These are phyloP conservation scores for Leuciscus waleckii DNA, from an alignment of 2,797 vertebrate genomes.

Conservation along the genomic window DNA sequence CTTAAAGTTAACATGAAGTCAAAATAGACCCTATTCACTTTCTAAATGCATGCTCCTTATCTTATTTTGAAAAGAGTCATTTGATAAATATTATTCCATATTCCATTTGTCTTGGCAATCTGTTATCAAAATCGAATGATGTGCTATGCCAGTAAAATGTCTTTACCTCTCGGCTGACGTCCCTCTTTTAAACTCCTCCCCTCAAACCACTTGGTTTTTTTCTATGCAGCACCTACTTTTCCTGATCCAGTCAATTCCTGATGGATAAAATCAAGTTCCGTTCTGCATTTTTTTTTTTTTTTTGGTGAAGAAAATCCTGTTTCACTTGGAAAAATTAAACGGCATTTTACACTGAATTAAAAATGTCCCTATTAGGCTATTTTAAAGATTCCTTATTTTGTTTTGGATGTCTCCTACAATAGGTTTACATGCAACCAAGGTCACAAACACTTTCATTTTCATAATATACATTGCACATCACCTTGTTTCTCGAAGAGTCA, in stretches of 20 bases:
- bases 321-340: background rate
- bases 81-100: background rate
- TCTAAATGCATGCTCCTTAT: constrained; percentile 2
- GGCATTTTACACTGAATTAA: background rate
- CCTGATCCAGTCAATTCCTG: background rate
- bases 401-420: background rate
- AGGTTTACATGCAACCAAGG: background rate
- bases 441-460: background rate
- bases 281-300: background rate
- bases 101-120: background rate
- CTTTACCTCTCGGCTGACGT: background rate
- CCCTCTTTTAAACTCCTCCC: background rate
- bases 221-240: background rate
- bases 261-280: background rate
- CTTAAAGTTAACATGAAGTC: background rate
- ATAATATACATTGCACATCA: background rate
- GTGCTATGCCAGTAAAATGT: background rate
- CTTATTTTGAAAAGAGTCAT: background rate
- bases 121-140: background rate
- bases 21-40: background rate
- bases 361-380: background rate
- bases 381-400: background rate
- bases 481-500: background rate
- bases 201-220: background rate
- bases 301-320: background rate